phyloP scores from a whole-genome alignment of 1,140 invertebrate species.

The Aethina tumida region DNA sequence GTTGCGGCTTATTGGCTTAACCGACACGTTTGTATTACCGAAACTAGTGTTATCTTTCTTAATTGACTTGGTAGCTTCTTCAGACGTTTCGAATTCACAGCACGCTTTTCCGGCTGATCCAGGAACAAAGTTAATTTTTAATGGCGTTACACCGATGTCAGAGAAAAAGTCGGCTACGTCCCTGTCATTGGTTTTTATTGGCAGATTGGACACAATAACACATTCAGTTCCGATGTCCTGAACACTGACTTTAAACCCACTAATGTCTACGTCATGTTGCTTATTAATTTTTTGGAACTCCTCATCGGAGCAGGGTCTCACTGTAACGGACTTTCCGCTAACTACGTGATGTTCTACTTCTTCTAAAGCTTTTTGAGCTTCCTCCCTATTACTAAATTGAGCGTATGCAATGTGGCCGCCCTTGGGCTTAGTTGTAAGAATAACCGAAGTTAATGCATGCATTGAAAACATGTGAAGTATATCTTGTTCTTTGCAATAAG shows the following conservation, averaged over 20 bases:
- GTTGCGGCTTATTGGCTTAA: slow-evolving; percentile 53
- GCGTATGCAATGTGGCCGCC: slow-evolving; percentile 55
- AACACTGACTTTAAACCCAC: slow-evolving; percentile 15
- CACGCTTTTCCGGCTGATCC: slow-evolving; percentile 70
- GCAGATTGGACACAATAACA: slow-evolving; percentile 64
- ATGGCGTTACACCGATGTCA: slow-evolving; percentile 61
- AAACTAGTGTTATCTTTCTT: slow-evolving; percentile 59
- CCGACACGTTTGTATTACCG: slow-evolving; percentile 51
- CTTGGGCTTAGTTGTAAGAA: slow-evolving; percentile 46
- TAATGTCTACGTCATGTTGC: slow-evolving; percentile 25
- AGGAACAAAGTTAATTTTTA: slow-evolving; percentile 66
- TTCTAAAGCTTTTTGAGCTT: slow-evolving; percentile 50
- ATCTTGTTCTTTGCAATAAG: slow-evolving; percentile 66
- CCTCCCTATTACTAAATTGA: slow-evolving; percentile 59
- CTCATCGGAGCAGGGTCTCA: slow-evolving; percentile 41
- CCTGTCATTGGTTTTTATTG: slow-evolving; percentile 58
- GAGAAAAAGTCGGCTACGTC: slow-evolving; percentile 75
- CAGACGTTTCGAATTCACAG: slow-evolving; percentile 64
- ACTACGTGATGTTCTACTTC: slow-evolving; percentile 43
- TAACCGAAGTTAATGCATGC: slow-evolving; percentile 61
- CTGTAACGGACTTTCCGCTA: slow-evolving; percentile 44
- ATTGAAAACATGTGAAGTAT: slow-evolving; percentile 66
- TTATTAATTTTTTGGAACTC: slow-evolving; percentile 42
- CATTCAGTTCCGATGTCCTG: slow-evolving; percentile 43
- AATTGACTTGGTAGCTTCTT: slow-evolving; percentile 59